Evolutionary conservation across 2,113 vertebrate genomes (phyloP), one percentile per base, ranked within the genome.

Genomic region (Catharus fuscescens): DNA sequence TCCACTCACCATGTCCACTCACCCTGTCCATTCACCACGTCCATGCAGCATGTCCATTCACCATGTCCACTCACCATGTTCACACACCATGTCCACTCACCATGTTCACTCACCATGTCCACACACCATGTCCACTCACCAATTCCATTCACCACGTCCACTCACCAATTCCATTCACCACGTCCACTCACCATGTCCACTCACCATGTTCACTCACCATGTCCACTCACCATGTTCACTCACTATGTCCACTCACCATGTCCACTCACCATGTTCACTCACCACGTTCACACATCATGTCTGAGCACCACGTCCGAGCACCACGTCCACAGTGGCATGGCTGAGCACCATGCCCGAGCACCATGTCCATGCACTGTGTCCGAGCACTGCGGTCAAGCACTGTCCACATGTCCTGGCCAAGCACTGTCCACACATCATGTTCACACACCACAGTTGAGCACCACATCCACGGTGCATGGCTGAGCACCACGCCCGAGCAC

Each of bases 181-280:
- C 11, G 28, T 21, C 61, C 28, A 34, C 4, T 1, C 61, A 64
- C 40, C 40, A 5, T 24, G 29, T 10, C 40, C 2, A 32, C 1
- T 3, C 66, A 70, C 17, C 28, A 4, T 1, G 40, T 13, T n/a
- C n/a, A 10, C 1, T 1, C 52, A 36, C 5, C 44, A 14, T 1
- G 15, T 9, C 42, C 12, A 12, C 2, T 2, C 52, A 54, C 38
- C 69, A 14, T 1, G 45, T 13, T 21, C 14, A 4, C 8, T 4
- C 28, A 54, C 36, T 45, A 17, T 2, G 32, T 7, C 19, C 14
- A 4, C 2, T 3, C 66, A 70, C 17, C 28, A 4, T 1, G 40
- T 13, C 42, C n/a, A 10, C 2, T 1, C 52, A 54, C 38, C 69
- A 14, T 1, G 45, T 13, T 14, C 14, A 4, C 12, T 2, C 52